A percentile compares a stretch with the other conserved stretches of the same genome.
These are phyloP conservation scores for Uloborus plumipes DNA, from an alignment of 2,888 invertebrate genomes.

Conservation along the genomic window DNA sequence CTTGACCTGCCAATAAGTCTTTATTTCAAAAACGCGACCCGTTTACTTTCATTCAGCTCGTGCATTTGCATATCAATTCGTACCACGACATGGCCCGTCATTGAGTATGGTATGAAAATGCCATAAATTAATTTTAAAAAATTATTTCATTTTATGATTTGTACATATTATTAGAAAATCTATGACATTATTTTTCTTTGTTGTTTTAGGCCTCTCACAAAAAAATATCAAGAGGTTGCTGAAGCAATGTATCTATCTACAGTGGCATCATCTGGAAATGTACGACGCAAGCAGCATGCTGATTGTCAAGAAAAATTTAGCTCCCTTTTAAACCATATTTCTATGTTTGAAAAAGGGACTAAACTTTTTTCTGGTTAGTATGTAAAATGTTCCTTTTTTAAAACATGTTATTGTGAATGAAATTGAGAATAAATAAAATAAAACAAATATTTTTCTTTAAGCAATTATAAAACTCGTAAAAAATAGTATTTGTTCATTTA, in stretches of 20 bases:
- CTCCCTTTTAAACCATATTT: constrained; percentile 74
- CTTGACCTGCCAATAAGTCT: too few species aligned
- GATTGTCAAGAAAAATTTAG: constrained; percentile 87
- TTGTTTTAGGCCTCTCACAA: constrained; percentile 69
- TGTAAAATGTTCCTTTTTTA: not conserved
- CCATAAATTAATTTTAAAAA: too few species aligned
- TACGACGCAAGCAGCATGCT: constrained; percentile 81
- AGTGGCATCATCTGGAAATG: constrained; percentile 79
- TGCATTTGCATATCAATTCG: too few species aligned
- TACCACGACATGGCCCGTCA: too few species aligned
- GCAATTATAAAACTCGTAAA: not conserved
- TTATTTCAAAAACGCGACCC: too few species aligned
- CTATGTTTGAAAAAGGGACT: constrained; percentile 72
- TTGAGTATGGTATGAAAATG: too few species aligned
- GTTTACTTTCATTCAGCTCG: too few species aligned
- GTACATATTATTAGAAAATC: too few species aligned
- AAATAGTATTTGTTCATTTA: too few species aligned
- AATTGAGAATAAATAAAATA: too few species aligned
- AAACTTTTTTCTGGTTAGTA: constrained; percentile 70
- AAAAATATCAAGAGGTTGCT: constrained; percentile 75
- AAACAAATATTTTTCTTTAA: too few species aligned
- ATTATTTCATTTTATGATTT: too few species aligned
- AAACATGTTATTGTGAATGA: not conserved
- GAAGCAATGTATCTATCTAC: constrained; percentile 82
- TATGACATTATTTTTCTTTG: not conserved